These are phyloP conservation scores for Gymnocheta viridis DNA, from an alignment of 2,888 invertebrate genomes.

Conservation along the genomic window DNA sequence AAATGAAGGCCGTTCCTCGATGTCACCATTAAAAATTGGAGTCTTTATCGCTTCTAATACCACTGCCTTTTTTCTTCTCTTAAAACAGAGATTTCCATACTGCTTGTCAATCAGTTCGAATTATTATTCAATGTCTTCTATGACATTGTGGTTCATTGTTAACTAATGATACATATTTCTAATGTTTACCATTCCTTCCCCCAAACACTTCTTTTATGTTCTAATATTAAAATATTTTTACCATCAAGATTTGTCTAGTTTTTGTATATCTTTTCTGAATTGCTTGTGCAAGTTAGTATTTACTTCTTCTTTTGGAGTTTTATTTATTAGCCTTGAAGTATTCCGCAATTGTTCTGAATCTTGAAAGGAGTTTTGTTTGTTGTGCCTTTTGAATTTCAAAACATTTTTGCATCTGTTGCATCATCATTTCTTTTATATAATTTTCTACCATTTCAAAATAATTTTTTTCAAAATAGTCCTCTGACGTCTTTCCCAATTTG, in stretches of 20 bases:
- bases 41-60: background rate
- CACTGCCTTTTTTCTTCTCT: background rate
- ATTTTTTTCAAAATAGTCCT: too few species aligned
- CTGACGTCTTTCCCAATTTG: too few species aligned
- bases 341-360: background rate
- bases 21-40: background rate
- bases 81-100: background rate
- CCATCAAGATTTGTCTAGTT: background rate
- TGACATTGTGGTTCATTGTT: background rate
- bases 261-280: background rate
- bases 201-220: background rate
- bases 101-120: background rate
- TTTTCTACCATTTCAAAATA: background rate
- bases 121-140: background rate
- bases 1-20: background rate
- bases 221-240: background rate
- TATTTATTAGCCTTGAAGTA: background rate
- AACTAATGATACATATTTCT: background rate
- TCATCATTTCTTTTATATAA: background rate
- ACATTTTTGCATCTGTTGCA: background rate
- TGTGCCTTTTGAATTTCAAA: background rate
- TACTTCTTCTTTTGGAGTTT: background rate
- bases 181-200: background rate
- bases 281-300: background rate
- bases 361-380: too few species aligned